A percentile compares a stretch with the other conserved stretches of the same genome.
These are phyloP conservation scores for Meteorus colon DNA, from an alignment of 2,888 invertebrate genomes.

Conservation along the genomic window DNA sequence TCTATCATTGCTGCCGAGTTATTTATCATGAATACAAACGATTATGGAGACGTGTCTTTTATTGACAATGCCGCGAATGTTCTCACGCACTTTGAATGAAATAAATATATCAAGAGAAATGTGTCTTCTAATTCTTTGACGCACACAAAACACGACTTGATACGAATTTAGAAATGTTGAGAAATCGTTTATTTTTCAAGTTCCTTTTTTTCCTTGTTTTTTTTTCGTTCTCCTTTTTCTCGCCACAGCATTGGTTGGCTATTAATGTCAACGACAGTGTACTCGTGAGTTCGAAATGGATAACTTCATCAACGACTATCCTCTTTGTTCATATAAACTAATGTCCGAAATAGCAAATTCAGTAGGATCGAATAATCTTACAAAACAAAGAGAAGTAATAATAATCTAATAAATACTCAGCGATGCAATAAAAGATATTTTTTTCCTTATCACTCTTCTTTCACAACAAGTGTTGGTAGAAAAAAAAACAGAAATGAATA, in stretches of 20 bases:
- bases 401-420: background rate
- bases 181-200: background rate
- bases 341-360: background rate
- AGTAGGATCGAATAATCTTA: background rate
- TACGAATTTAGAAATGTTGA: slow-evolving; percentile 59
- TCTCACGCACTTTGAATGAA: slow-evolving; percentile 11
- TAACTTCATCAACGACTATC: background rate
- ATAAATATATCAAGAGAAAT: background rate
- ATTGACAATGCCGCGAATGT: background rate
- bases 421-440: background rate
- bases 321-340: background rate
- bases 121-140: slow-evolving; percentile 55
- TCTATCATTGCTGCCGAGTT: background rate
- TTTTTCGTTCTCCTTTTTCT: background rate
- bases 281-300: background rate
- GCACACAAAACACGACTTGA: slow-evolving; percentile 46
- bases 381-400: background rate
- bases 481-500: too few relatives aligned
- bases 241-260: background rate
- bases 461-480: too few relatives aligned
- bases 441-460: too few relatives aligned
- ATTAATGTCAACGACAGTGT: background rate
- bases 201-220: background rate
- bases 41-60: background rate
- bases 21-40: slow-evolving; percentile 7